Evolutionary conservation across 2,797 vertebrate species (phyloP).

Genomic region (Lepidocolaptes lacrymiger): DNA sequence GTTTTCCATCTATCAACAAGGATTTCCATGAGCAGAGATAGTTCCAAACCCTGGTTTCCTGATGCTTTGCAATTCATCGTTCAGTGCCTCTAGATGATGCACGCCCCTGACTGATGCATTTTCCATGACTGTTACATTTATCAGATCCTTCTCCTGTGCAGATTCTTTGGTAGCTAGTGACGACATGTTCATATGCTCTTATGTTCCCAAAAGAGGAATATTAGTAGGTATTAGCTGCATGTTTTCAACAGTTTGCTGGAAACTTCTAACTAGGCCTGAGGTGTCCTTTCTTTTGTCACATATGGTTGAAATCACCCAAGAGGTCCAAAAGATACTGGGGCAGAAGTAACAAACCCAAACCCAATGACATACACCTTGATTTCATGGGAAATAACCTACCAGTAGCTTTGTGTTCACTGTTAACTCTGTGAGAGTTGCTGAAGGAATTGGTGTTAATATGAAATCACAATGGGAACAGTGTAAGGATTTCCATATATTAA

Average conservation of each 20-base stretch:
- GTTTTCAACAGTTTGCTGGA: not conserved
- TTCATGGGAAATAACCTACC: not conserved
- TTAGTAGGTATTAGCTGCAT: not conserved
- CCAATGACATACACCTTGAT: not conserved
- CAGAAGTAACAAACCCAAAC: not conserved
- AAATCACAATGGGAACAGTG: not conserved
- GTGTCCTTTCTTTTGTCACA: not conserved
- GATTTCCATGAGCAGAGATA: not conserved
- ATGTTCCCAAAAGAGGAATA: not conserved
- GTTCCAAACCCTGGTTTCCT: not conserved
- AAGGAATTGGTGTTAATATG: fast-evolving
- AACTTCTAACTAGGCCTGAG: not conserved
- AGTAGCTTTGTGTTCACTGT: not conserved
- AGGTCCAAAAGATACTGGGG: not conserved
- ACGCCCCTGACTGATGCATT: not conserved
- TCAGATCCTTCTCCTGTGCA: not conserved
- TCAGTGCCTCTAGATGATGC: not conserved
- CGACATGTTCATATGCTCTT: not conserved
- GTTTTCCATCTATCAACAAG: not conserved
- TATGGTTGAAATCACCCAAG: not conserved
- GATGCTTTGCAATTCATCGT: not conserved
- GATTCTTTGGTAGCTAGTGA: not conserved
- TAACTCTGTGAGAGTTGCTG: not conserved
- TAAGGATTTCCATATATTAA: not conserved
- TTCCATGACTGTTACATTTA: not conserved